Conservation (phyloP, 2,797 vertebrate genomes). For the Poecile montanus region DNA sequence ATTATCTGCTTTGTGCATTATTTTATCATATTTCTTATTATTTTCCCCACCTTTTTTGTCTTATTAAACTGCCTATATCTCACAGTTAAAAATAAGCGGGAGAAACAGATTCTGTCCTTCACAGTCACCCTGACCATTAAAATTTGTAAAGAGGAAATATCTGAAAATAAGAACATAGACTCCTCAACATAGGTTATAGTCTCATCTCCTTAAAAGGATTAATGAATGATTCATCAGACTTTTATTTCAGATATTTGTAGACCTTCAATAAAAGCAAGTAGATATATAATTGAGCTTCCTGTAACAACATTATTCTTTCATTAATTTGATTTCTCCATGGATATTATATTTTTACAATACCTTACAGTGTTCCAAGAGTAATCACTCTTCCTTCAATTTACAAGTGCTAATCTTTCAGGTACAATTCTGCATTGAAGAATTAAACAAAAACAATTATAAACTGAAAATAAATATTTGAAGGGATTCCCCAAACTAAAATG, state of each 20-base stretch:
- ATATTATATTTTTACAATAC: constrained; percentile 13
- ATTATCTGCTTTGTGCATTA: neutral
- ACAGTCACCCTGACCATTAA: neutral
- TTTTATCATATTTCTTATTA: neutral
- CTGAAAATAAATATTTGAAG: neutral
- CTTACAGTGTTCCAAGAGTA: neutral
- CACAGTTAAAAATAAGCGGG: neutral
- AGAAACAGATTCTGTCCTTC: neutral
- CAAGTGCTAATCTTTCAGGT: neutral
- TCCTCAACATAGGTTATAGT: neutral
- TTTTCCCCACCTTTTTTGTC: neutral
- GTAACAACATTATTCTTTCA: constrained; percentile 49
- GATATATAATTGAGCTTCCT: constrained; percentile 3
- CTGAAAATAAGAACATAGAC: neutral
- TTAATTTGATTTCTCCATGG: constrained; percentile 36
- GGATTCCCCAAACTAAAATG: neutral
- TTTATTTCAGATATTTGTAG: constrained; percentile 17
- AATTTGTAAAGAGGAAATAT: neutral
- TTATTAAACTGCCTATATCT: neutral
- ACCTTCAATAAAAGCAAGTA: constrained; percentile 4
- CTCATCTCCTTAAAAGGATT: neutral
- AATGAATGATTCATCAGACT: neutral
- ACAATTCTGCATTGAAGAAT: neutral
- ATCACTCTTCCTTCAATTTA: constrained; percentile 4
- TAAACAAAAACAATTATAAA: neutral